phyloP scores from a whole-genome alignment of 2,888 invertebrate genomes.

The Oligia fasciuncula region DNA sequence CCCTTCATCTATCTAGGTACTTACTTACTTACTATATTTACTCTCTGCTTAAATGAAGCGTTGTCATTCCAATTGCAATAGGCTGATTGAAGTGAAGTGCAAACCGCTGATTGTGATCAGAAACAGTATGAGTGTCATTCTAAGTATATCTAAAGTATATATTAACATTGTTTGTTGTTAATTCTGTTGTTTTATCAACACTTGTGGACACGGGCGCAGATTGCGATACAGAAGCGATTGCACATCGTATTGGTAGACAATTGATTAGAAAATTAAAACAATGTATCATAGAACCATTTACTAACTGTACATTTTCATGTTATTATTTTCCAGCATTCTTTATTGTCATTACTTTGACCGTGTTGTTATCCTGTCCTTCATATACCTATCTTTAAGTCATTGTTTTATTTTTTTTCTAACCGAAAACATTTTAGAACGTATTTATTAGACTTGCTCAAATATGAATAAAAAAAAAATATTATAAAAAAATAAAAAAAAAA shows the following conservation, averaged over 20 bases:
- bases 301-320: too few species aligned
- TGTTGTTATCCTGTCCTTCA: too few species aligned
- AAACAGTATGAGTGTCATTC: not conserved
- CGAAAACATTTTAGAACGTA: too few species aligned
- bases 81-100: constrained; percentile 5
- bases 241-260: constrained; percentile 1
- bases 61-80: too few species aligned
- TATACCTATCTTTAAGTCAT: too few species aligned
- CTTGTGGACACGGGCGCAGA: constrained; percentile 12
- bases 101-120: constrained; percentile 14
- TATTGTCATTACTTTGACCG: too few species aligned
- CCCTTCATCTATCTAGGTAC: not conserved
- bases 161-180: not conserved
- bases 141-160: not conserved
- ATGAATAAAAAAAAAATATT: too few species aligned
- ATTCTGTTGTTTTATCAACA: constrained; percentile 28
- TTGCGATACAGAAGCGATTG: constrained; percentile 13
- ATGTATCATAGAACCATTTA: not conserved
- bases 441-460: too few species aligned
- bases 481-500: too few species aligned
- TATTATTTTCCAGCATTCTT: not conserved
- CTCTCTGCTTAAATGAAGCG: not conserved
- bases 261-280: constrained; percentile 8
- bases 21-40: not conserved
- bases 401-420: too few species aligned